phyloP scores from a whole-genome alignment of 53 echinoderm and acorn worm species.

The Mesocentrotus franciscanus region DNA sequence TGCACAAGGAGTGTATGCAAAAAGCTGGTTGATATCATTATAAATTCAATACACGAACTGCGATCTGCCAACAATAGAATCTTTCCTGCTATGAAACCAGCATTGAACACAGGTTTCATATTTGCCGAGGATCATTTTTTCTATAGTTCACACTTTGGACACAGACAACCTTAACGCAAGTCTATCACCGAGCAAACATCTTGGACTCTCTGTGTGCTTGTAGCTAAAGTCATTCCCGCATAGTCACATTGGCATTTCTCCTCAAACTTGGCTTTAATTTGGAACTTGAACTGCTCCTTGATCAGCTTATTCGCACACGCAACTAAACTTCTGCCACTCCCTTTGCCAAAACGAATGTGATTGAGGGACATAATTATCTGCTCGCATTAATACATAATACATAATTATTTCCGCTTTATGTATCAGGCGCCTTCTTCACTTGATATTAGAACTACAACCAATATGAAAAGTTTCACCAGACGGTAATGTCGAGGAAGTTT shows the following conservation, averaged over 20 bases:
- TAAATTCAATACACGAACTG: not conserved
- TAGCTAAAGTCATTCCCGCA: not conserved
- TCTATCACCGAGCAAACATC: not conserved
- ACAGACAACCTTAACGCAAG: not conserved
- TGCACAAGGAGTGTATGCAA: not conserved
- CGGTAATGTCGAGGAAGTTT: not conserved
- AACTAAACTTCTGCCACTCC: not conserved
- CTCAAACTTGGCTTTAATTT: not conserved
- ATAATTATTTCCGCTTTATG: slow-evolving; percentile 7
- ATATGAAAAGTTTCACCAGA: not conserved
- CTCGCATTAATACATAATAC: not conserved
- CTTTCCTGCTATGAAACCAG: not conserved
- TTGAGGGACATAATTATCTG: not conserved
- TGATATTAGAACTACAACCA: not conserved
- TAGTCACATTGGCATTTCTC: not conserved
- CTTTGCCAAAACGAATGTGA: not conserved
- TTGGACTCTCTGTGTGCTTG: not conserved
- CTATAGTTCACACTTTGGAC: not conserved
- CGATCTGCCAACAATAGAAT: not conserved
- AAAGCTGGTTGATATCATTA: not conserved
- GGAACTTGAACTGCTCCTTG: not conserved
- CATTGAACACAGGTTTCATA: not conserved
- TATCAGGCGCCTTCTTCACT: not conserved
- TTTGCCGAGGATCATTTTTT: not conserved
- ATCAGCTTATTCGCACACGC: not conserved